Conservation (phyloP, 2,797 vertebrate genomes). For the Parauchenoglanis ngamensis region DNA sequence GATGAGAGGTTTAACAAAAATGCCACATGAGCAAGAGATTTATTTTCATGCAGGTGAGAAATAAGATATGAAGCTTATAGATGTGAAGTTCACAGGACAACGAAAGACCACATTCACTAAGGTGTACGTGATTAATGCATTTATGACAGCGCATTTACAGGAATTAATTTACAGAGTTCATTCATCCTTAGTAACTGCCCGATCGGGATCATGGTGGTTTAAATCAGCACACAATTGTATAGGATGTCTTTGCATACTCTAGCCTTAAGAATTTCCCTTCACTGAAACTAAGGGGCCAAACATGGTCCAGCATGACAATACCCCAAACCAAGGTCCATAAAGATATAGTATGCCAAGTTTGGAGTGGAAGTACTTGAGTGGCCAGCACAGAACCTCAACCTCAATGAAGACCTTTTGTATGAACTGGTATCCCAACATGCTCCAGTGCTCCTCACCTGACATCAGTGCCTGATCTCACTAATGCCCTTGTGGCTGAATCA, state of each 20-base stretch:
- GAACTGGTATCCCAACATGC: background rate
- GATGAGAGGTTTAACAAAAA: background rate
- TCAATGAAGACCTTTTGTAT: background rate
- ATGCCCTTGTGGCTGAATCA: too few species aligned
- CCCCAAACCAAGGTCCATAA: background rate
- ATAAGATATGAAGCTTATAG: background rate
- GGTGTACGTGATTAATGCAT: background rate
- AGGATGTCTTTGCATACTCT: background rate
- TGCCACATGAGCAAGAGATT: background rate
- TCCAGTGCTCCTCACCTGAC: background rate
- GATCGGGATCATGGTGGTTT: background rate
- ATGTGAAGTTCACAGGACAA: background rate
- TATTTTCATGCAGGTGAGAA: background rate
- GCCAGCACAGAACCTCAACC: background rate
- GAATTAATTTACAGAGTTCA: background rate
- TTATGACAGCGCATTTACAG: background rate
- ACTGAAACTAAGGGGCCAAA: background rate
- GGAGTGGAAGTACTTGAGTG: background rate
- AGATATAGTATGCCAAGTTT: background rate
- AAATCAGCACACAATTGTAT: background rate
- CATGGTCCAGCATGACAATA: background rate
- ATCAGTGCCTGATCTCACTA: too few species aligned
- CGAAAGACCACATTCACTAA: background rate
- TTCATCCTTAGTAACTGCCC: background rate
- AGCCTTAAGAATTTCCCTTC: background rate